Evolutionary conservation across 2,888 invertebrate species (phyloP), one percentile per base, ranked within the genome.

Genomic region (Parnassius smintheus): DNA sequence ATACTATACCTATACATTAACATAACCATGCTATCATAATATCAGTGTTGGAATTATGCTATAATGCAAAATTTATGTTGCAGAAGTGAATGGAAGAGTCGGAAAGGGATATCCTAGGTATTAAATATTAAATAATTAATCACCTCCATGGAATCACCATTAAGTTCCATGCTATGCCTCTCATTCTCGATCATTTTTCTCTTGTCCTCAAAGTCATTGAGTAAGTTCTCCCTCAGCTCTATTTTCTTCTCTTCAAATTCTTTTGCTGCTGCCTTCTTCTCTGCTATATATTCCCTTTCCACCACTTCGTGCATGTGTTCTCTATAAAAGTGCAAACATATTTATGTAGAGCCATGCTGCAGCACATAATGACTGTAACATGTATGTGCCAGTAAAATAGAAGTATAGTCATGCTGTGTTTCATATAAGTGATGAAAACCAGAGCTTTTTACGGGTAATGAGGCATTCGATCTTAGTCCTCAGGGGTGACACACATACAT

Each of bases 161-260:
- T 97, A 0, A 99, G 88, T 81, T 99, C 99, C 93, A 98, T 95
- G 56, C 95, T 96, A 68, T 95, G 94, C 61, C 98, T 89, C 81
- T 99, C 99, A 64, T 94, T 94, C 84, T 99, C 98, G 61, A 98
- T 97, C 73, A 95, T 94, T 74, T 96, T 96, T 75, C 96, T 93
- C 78, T 98, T 98, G 74, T 99, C 98, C 79, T 98, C 98, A 80
- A 98, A 95, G 82, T 99, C 98, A 45, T 95, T 94, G 42, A 99
- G 93, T 48, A 99, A 87, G 84, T 96, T 98, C 82, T 98, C 98
- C 73, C 96, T 94, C 18, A 98, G 86, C 81, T 98, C 98, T 69
- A 96, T 94, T 84, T 98, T 98, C 83, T 98, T 98, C 76, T 99
- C 98, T 76, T 98, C 98, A 88, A 97, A 98, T 78, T 99, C 98